phyloP scores from a whole-genome alignment of 2,797 vertebrate genomes.

The Enteromius anoplus region DNA sequence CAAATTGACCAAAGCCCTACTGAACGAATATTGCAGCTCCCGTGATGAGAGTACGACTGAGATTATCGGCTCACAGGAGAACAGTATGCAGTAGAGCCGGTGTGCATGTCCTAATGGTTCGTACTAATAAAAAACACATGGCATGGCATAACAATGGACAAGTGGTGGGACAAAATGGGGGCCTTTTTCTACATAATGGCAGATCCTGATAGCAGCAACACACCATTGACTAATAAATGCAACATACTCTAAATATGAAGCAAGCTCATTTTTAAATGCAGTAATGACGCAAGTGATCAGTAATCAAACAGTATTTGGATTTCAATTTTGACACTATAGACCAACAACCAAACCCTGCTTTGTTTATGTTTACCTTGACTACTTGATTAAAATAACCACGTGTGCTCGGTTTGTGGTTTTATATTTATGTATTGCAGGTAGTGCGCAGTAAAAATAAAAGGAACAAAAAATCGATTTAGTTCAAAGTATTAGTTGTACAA shows the following conservation, averaged over 20 bases:
- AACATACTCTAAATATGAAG: background rate
- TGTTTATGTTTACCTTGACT: background rate
- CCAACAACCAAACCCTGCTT: background rate
- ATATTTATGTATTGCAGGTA: too few species aligned
- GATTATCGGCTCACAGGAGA: background rate
- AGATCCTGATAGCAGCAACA: slow-evolving; percentile 11
- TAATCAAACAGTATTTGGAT: background rate
- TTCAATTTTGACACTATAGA: background rate
- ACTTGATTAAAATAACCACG: background rate
- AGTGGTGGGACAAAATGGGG: slow-evolving; percentile 41
- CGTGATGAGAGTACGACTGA: background rate
- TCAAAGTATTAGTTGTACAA: background rate
- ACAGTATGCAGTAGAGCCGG: background rate
- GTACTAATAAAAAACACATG: slow-evolving; percentile 63
- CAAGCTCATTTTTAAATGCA: background rate
- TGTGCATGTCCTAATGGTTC: slow-evolving; percentile 66
- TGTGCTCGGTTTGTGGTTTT: background rate
- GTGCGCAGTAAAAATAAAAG: background rate
- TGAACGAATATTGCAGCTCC: background rate
- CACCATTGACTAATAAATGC: background rate
- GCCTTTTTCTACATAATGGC: slow-evolving; percentile 21
- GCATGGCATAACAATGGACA: slow-evolving; percentile 47
- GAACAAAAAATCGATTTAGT: background rate
- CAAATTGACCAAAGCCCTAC: background rate
- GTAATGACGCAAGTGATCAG: background rate